Evolutionary conservation across 2,797 vertebrate genomes (phyloP), one percentile per base, ranked within the genome.

Genomic region (Thaleichthys pacificus): DNA sequence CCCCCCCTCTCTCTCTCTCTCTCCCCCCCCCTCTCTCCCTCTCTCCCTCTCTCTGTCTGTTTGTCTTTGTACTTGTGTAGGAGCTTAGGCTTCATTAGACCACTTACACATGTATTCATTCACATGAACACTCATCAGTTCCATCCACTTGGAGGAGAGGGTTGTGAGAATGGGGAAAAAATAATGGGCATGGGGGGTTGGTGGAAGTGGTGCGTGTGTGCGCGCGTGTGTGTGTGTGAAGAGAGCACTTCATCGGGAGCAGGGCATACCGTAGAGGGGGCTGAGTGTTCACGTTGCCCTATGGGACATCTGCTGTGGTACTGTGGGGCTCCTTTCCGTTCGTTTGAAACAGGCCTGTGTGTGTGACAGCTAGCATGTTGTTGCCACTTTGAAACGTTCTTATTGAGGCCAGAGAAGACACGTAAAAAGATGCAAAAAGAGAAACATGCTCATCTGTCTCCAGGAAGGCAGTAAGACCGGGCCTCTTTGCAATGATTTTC

Each of bases 91-190:
- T 74, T 89, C 87, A 90, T 92, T 91, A 88, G 85, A 80, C 84
- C 85, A 87, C 85, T 91, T 88, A 89, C 78, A 82, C 78, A 83
- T 88, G 83, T 85, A 85, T 90, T 88, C 78, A 80, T 73, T 80
- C 75, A 77, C 15, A 72, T 79, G 74, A 89, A 83, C 79, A 82
- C 78, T 90, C 79, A 88, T 85, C 76, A 79, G 70, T 54, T 78
- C 81, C 73, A 73, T 76, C 81, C 80, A 83, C 82, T 85, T 83
- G 70, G 72, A 70, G 75, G 70, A 84, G 78, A 4, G 32, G 66
- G 5, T 47, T 74, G 69, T 68, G 56, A 72, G 60, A 61, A 68
- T 76, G 73, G 72, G 7, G 12, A 35, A 35, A 76, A 73, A 73
- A 72, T 80, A 2, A n/a, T 61, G 32, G 38, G 38, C 9, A 11